Percentiles rank a stretch among this genome's conserved stretches.
Conservation (phyloP, 2,113 vertebrate species). For the Pogona vitticeps region DNA sequence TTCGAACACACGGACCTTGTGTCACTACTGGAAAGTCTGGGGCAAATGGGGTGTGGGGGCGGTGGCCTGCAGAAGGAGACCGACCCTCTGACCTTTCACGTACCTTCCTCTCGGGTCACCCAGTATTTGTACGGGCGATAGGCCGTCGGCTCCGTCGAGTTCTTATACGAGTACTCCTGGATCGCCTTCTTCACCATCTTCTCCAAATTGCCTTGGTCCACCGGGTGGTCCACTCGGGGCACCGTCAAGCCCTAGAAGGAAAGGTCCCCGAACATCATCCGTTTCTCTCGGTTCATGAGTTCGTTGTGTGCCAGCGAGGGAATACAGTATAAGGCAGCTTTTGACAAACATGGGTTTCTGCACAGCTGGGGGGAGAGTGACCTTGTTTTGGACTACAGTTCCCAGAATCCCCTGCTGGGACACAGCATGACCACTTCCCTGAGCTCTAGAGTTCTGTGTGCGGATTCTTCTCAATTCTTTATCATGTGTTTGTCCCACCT, state of each 20-base stretch:
- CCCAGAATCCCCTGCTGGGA: neutral
- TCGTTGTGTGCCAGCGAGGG: no score
- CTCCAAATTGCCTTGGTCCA: slow-evolving; percentile 42
- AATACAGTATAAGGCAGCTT: no score
- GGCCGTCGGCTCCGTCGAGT: neutral
- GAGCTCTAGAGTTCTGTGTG: no score
- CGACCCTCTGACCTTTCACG: rapidly evolving
- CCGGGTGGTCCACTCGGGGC: rapidly evolving
- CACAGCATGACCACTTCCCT: no score
- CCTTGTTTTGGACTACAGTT: neutral
- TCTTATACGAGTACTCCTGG: slow-evolving; percentile 49
- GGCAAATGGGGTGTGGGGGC: neutral
- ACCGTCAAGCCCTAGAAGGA: slow-evolving; percentile 56
- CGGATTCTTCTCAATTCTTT: no score
- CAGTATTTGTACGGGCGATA: slow-evolving; percentile 56
- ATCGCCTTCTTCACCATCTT: slow-evolving; percentile 37
- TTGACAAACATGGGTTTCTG: no score
- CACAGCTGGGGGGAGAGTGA: neutral
- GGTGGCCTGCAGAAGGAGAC: no score
- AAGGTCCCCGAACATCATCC: no score
- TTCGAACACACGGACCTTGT: no score
- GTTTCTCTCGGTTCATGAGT: no score
- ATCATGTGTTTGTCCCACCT: no score
- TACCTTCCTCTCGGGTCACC: slow-evolving; percentile 60
- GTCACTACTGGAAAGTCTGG: neutral